Base-by-base conservation (phyloP, 2,797 vertebrate species). In the Stomatorhinus walkeri region DNA sequence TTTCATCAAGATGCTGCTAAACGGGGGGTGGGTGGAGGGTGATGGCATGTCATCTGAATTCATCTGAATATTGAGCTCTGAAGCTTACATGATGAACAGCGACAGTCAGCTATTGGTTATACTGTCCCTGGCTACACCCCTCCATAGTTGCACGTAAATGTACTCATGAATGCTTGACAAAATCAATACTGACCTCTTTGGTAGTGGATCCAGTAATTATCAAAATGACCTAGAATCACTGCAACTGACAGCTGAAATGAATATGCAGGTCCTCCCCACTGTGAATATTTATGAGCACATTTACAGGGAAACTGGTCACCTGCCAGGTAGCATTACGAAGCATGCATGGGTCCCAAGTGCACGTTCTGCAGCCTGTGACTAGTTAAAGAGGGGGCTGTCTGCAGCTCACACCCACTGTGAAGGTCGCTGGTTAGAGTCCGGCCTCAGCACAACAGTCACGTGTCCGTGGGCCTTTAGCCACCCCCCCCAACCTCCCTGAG, bases 181-280 rank as follows among this genome's bases (percentile, higher is more conserved):
- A 90, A 92, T 89, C 88, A 89, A 87, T 90, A 51, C 87, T 88
- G 61, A 87, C 72, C 56, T 48, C 59, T 90, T 54, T 79, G 89
- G 91, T 24, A 56, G 89, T 85, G 88, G 91, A 91, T 90, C 89
- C 92, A 93, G 94, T 93, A 91, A 91, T 92, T 93, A 92, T 92
- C 51, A 87, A 93, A 92, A 93, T 88, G 51, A 40, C 93, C 91
- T 92, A 92, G 92, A 93, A 91, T 92, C 92, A 90, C 92, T 89
- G 90, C 92, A 94, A 93, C 93, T 91, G 91, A 91, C 92, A 93
- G 91, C 92, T 91, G 92, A 88, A 91, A 88, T 87, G 85, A 92
- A 85, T 88, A 92, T 89, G 54, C 85, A 89, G 88, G 87, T 90
- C 83, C 90, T 87, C 64, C 6, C 49, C 87, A 14, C 28, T 32